Evolutionary conservation across 2,797 vertebrate genomes (phyloP).

Genomic region (Pseudochromis fuscus): DNA sequence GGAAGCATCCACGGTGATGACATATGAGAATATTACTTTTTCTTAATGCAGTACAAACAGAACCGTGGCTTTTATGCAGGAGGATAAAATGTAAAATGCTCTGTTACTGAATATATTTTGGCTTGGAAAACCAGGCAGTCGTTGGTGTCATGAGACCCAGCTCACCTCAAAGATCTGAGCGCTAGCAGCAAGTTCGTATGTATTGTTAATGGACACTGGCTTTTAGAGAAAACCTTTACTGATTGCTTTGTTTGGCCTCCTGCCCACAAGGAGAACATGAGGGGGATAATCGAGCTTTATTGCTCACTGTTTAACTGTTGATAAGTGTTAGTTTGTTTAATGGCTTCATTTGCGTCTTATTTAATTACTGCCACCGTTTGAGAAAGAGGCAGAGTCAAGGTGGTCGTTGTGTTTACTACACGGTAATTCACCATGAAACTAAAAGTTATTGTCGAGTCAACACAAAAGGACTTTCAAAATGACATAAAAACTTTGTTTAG

Average conservation of each 20-base stretch:
- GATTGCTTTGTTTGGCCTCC: conserved; percentile 67
- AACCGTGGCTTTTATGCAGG: background rate
- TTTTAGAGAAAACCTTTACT: conserved; percentile 65
- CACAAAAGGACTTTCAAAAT: too few relatives aligned
- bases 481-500: too few relatives aligned
- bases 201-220: conserved; percentile 53
- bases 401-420: conserved; percentile 22
- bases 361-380: conserved; percentile 63
- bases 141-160: conserved; percentile 11
- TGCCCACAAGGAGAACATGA: conserved; percentile 63
- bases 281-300: conserved; percentile 65
- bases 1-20: background rate
- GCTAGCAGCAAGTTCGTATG: conserved; percentile 34
- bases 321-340: conserved; percentile 74
- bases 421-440: too few relatives aligned
- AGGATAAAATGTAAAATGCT: background rate
- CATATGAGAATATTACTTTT: background rate
- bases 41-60: background rate
- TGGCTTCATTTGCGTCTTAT: conserved; percentile 59
- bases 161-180: conserved; percentile 26
- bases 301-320: conserved; percentile 62
- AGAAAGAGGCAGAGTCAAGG: conserved; percentile 34
- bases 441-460: too few relatives aligned
- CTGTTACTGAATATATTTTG: background rate
- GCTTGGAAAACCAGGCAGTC: conserved; percentile 3